A percentile compares a stretch with the other conserved stretches of the same genome.
phyloP scores from a whole-genome alignment of 2,113 vertebrate genomes.

The Tinamus guttatus region DNA sequence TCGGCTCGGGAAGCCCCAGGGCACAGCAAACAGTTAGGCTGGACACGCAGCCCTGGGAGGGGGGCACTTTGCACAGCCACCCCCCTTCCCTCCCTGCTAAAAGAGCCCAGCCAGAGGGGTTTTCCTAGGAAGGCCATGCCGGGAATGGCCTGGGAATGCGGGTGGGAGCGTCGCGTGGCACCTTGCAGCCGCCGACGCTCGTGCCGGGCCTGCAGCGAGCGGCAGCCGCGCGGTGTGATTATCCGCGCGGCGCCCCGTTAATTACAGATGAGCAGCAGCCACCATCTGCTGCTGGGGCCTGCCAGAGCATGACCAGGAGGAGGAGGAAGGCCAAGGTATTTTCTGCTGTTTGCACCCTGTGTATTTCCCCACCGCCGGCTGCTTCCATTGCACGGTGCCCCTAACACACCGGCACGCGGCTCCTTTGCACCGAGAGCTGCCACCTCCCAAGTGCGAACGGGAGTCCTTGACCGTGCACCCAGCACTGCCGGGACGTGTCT shows the following conservation, averaged over 20 bases:
- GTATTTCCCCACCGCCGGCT: neutral
- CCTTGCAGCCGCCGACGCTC: neutral
- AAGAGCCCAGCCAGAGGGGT: no score
- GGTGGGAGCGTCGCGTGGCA: neutral
- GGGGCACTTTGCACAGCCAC: no score
- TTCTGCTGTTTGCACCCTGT: neutral
- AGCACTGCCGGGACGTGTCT: no score
- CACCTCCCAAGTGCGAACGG: accelerated
- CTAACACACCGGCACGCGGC: no score
- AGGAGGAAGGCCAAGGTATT: neutral
- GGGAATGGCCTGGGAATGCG: no score
- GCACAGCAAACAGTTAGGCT: no score
- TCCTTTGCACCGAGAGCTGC: accelerated
- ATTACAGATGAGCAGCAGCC: constrained; percentile 42
- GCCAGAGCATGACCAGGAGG: neutral
- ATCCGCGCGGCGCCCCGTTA: neutral
- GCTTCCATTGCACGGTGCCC: neutral
- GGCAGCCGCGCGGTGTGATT: neutral
- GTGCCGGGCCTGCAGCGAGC: neutral
- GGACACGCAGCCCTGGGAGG: no score
- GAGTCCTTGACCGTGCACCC: no score
- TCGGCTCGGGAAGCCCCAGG: no score
- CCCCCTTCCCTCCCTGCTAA: no score
- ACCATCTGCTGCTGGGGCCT: neutral
- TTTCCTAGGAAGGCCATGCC: no score